Base-by-base conservation (phyloP, 2,113 vertebrate genomes). In the Leiothrix lutea region DNA sequence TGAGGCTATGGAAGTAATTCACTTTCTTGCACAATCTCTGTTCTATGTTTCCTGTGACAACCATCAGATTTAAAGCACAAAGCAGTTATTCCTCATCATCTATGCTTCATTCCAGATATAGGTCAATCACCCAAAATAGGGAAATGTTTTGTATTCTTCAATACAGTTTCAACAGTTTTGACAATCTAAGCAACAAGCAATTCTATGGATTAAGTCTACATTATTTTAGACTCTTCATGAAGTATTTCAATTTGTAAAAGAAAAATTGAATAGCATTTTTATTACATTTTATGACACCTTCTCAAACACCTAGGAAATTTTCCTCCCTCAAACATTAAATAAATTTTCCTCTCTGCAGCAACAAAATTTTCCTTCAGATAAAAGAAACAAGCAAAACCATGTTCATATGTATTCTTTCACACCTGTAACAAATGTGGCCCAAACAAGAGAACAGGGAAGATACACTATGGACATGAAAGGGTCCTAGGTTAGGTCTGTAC, bases 81-180 rank as follows among this genome's bases (percentile, higher is more conserved):
- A 74, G 24, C 3, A 38, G 6, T 13, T 62, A 66, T 36, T 88
- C 19, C 44, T 82, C 26, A 73, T n/a, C 29, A 66, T 29, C 35
- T 65, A 56, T 2, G 11, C 33, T 8, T 86, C 45, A 69, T 11
- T 77, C 50, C 42, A 72, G 16, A 47, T 31, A 65, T 0, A 80
- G 31, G 54, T 1, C 7, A 2, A 75, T 3, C 18, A 86, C 2
- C 6, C 18, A 62, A 79, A 67, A 31, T 0, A 65, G 3, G 6
- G 17, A 47, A 71, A 71, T 51, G 38, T 35, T 81, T 56, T 67
- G 8, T 26, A 48, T 20, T 78, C 14, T 66, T 66, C 58, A 81
- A 90, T 4, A 47, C 3, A 42, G 19, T 53, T 42, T 14, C 40
- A 65, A 40, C 50, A 47, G 17, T 79, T 93, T 81, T 54, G 20